A percentile compares a stretch with the other conserved stretches of the same genome.
Conservation (phyloP, 2,113 vertebrate species). For the Tinamus guttatus region DNA sequence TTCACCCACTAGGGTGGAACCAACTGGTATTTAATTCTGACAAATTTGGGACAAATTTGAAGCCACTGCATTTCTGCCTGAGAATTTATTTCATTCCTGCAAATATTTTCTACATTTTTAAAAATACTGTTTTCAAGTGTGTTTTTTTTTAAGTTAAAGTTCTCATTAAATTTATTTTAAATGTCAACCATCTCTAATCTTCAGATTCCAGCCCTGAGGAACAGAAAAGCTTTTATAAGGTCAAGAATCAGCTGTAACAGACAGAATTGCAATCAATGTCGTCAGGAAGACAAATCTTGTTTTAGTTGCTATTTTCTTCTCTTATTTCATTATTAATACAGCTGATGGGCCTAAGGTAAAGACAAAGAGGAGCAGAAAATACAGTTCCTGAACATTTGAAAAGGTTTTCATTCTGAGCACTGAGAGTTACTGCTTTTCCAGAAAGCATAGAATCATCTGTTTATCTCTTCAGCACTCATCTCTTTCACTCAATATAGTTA, state of each 20-base stretch:
- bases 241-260: conserved; percentile 13
- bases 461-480: conserved; percentile 17
- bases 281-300: conserved; percentile 25
- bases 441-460: conserved; percentile 39
- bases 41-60: neutral
- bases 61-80: neutral
- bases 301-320: conserved; percentile 22
- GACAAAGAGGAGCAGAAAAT: conserved; percentile 44
- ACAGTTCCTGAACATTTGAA: conserved; percentile 53
- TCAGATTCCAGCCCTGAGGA: conserved; percentile 4
- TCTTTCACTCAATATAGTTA: conserved; percentile 21
- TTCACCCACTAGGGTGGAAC: neutral
- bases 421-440: conserved; percentile 42
- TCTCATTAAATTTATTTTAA: conserved; percentile 10
- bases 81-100: neutral
- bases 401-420: conserved; percentile 50
- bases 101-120: neutral
- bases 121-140: neutral
- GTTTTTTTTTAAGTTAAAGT: neutral
- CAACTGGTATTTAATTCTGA: neutral
- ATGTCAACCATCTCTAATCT: neutral
- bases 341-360: conserved; percentile 36
- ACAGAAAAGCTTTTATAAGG: conserved; percentile 34
- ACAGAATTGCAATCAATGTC: conserved; percentile 27
- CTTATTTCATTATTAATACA: conserved; percentile 64